These are phyloP conservation scores for Amiota communis DNA, from an alignment of 2,888 invertebrate genomes.

Conservation along the genomic window DNA sequence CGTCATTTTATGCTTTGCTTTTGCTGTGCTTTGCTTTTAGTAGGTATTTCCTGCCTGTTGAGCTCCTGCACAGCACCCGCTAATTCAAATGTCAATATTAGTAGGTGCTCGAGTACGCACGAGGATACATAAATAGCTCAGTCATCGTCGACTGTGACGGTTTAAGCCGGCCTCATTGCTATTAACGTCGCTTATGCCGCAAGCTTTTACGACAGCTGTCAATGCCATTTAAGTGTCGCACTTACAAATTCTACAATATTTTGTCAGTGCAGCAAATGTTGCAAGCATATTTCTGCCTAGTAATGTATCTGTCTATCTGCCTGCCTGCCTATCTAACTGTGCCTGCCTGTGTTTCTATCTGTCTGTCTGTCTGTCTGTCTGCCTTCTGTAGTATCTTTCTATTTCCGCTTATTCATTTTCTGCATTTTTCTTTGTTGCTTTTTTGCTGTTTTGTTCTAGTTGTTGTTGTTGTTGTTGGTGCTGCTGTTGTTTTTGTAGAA, in stretches of 20 bases:
- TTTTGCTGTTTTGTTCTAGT: no score
- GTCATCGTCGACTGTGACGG: not conserved
- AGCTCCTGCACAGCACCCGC: constrained; percentile 30
- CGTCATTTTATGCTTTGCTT: no score
- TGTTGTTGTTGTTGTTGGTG: not conserved
- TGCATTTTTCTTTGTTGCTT: constrained; percentile 27
- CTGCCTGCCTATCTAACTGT: constrained; percentile 49
- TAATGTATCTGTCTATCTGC: constrained; percentile 16
- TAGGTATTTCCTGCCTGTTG: constrained; percentile 7
- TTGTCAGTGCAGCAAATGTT: constrained; percentile 1
- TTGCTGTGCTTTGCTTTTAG: no score
- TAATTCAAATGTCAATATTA: constrained; percentile 69
- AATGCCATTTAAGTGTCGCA: constrained; percentile 39
- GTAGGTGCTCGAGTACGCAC: constrained; percentile 39
- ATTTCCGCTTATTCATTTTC: not conserved
- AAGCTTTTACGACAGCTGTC: constrained; percentile 45
- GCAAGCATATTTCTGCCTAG: not conserved
- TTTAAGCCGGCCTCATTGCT: constrained; percentile 4
- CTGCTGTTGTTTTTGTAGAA: constrained; percentile 17
- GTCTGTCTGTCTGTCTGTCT: constrained; percentile 1
- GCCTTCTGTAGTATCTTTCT: constrained; percentile 11
- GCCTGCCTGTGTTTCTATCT: constrained; percentile 52
- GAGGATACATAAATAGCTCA: constrained; percentile 16
- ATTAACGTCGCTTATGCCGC: not conserved
- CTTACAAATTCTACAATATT: constrained; percentile 9